Base-by-base conservation (phyloP, 2,888 invertebrate genomes). In the Trimorus sp. region DNA sequence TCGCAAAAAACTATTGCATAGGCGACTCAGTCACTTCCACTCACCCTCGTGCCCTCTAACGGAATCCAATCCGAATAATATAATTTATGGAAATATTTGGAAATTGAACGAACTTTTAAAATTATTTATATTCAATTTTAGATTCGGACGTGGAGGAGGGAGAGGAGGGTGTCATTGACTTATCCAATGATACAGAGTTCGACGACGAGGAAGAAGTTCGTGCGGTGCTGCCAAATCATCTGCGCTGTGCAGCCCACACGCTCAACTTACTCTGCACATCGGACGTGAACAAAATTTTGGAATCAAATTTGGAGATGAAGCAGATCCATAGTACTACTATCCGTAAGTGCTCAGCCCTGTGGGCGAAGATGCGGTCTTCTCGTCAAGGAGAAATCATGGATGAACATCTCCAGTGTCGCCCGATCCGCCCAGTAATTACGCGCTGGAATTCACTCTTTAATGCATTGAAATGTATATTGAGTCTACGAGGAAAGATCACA, bases 231-330 rank as follows among this genome's bases (percentile, higher is more conserved):
- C 45, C 45, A 12, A 12, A 60, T 16, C 60, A 60, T 45, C 16
- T 60, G 9, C 42, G 42, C 8, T 60, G 60, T 14, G 7, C 60
- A 45, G 45, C 45, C 8, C 60, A 40, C 15, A 60, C 60, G 15
- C 9, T 42, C 4, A 8, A 60, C 15, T 16, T 60, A 16, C 8
- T 60, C 9, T 51, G 48, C 14, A 63, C 49, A 14, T n/a, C 40
- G 42, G 63, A 49, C 8, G 12, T 37, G 37, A 58, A 58, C 8
- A 45, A 45, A 45, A 45, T 45, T 45, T 45, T 45, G 11, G 12
- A 45, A 45, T 9, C 45, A 45, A 45, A 45, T 45, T 12, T 11
- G 45, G 45, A 45, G 9, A 4, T 45, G 45, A 7, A 45, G 45
- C 1, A 9, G 45, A 45, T 12, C 12, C 45, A 45, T 45, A 12